Evolutionary conservation across 2,888 invertebrate species (phyloP), one percentile per base, ranked within the genome.

Genomic region (Nomada fucata): DNA sequence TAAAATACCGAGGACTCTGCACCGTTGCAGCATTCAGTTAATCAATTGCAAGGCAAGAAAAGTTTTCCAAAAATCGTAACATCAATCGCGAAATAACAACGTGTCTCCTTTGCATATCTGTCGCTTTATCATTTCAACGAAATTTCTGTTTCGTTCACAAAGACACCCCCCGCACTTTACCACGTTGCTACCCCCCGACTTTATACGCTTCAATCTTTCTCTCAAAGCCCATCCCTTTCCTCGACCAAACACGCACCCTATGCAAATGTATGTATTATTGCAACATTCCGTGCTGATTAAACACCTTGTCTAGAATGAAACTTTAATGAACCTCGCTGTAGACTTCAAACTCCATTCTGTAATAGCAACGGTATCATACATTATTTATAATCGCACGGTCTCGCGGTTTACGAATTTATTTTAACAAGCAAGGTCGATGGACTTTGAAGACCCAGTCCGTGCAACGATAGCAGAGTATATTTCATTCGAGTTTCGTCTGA

Each of bases 181-280:
- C 15, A 63, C 42, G 50, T 53, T 61, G 36, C 23, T n/a, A 0
- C 23, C 60, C 20, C 23, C 15, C 42, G 55, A 57, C 61, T 78
- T 63, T 52, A 60, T 64, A 13, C 15, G 50, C 36, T 75, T 59
- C 36, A 75, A 71, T 63, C 71, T 59, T 77, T 60, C 65, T 26
- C 26, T 65, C 13, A 11, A n/a, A 76, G 29, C 29, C 18, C 36
- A 23, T 20, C 57, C 52, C 64, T 65, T 64, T 64, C 53, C 47
- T 59, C 36, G 2, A 53, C 1, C 13, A 44, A 42, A 69, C 50
- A 73, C 26, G 44, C 23, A 13, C 11, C 15, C 68, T 64, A 78
- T 81, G 69, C 69, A 81, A 86, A 85, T 76, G 68, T 68, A 77
- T 79, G 72, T 78, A 86, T 85, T 78, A 80, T 85, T 78, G 70